Evolutionary conservation across 1,140 invertebrate species (phyloP).

Genomic region (Agrypnia vestita): DNA sequence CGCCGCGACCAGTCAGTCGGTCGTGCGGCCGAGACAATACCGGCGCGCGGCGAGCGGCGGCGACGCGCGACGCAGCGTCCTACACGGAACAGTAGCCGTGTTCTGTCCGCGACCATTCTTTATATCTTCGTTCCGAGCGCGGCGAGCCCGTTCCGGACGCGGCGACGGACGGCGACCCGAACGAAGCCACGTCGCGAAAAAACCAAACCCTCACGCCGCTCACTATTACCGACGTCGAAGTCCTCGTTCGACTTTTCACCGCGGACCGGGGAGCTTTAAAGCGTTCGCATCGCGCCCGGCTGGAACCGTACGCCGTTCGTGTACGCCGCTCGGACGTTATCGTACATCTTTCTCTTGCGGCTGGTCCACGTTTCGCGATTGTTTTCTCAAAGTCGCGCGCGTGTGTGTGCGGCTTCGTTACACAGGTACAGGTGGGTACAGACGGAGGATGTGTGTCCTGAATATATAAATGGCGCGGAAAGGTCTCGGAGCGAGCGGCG

Average conservation of each 20-base stretch:
- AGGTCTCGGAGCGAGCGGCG: slow-evolving; percentile 1
- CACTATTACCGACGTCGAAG: neutral
- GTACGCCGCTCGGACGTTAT: slow-evolving; percentile 42
- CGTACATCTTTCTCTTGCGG: slow-evolving; percentile 48
- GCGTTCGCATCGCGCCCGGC: neutral
- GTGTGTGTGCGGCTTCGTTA: neutral
- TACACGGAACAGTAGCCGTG: slow-evolving; percentile 23
- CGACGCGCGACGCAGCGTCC: neutral
- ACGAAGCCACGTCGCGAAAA: slow-evolving; percentile 9
- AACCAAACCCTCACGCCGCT: neutral
- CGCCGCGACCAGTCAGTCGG: slow-evolving; percentile 6
- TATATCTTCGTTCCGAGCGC: slow-evolving; percentile 35
- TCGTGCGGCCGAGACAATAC: slow-evolving; percentile 45
- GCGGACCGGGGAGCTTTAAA: neutral
- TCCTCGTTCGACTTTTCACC: neutral
- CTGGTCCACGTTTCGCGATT: slow-evolving; percentile 48
- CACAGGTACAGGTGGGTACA: slow-evolving; percentile 35
- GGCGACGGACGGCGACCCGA: neutral
- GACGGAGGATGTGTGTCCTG: slow-evolving; percentile 49
- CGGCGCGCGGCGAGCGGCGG: neutral
- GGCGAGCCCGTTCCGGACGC: slow-evolving; percentile 2
- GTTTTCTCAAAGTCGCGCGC: slow-evolving; percentile 33
- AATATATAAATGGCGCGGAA: slow-evolving; percentile 44
- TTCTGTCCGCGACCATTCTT: slow-evolving; percentile 44
- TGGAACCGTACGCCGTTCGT: slow-evolving; percentile 29